phyloP scores from a whole-genome alignment of 2,113 vertebrate genomes.

The Brachyistius frenatus region DNA sequence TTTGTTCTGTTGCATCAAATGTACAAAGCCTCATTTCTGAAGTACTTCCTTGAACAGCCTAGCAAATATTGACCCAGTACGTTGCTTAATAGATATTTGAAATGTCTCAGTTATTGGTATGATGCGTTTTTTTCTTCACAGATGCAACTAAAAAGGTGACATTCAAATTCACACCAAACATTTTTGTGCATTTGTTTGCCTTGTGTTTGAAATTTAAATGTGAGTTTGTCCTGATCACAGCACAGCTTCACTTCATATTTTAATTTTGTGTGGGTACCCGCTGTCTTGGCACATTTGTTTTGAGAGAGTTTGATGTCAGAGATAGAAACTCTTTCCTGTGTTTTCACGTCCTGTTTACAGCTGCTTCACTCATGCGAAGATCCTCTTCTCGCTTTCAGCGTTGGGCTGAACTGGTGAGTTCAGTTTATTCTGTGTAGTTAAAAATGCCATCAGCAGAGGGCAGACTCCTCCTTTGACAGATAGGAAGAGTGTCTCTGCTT shows the following conservation, averaged over 20 bases:
- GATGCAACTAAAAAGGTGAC: background rate
- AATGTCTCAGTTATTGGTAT: no score
- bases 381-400: background rate
- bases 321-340: slow-evolving; percentile 31
- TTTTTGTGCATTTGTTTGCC: background rate
- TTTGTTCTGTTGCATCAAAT: no score
- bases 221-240: background rate
- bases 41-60: no score
- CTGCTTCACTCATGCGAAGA: slow-evolving; percentile 1
- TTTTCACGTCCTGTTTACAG: slow-evolving; percentile 36
- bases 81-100: no score
- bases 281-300: background rate
- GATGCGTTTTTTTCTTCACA: background rate
- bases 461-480: slow-evolving; percentile 79
- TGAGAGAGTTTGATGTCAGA: slow-evolving; percentile 23
- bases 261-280: background rate
- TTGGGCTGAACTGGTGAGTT: background rate
- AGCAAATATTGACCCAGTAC: no score
- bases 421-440: slow-evolving; percentile 17
- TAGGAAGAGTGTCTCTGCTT: background rate
- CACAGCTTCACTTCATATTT: background rate
- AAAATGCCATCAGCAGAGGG: slow-evolving; percentile 76
- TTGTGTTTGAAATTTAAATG: background rate
- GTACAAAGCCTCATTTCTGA: no score
- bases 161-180: background rate